These are phyloP conservation scores for Sternarchorhynchus goeldii DNA, from an alignment of 2,797 vertebrate genomes.

Conservation along the genomic window DNA sequence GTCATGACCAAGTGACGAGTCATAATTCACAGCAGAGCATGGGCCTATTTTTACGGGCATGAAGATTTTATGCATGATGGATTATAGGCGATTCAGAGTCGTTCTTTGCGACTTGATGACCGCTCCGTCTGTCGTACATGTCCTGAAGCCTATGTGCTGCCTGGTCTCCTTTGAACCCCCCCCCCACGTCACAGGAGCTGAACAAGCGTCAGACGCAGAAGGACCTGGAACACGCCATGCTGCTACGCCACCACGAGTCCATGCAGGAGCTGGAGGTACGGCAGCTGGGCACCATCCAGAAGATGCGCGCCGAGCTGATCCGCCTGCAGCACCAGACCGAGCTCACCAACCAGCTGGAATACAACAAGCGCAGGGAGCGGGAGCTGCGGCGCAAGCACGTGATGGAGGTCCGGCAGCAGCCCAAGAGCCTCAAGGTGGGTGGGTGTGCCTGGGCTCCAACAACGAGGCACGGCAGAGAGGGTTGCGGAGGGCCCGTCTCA, in stretches of 20 bases:
- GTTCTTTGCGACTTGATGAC: too few relatives aligned
- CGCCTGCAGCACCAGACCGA: conserved; percentile 97
- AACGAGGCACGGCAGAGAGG: too few relatives aligned
- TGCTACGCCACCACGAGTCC: conserved; percentile 96
- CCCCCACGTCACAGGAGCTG: conserved; percentile 42
- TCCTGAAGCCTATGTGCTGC: too few relatives aligned
- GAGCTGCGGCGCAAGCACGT: conserved; percentile 95
- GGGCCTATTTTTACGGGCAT: not conserved
- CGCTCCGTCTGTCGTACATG: too few relatives aligned
- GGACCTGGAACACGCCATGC: conserved; percentile 97
- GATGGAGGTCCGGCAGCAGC: conserved; percentile 98
- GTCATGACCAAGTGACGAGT: not conserved
- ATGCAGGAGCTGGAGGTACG: conserved; percentile 99
- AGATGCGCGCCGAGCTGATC: conserved; percentile 92
- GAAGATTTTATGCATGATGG: too few relatives aligned
- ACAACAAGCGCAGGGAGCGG: conserved; percentile 96
- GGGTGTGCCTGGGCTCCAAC: not conserved
- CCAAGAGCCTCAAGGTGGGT: conserved; percentile 95
- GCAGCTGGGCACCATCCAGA: conserved; percentile 94
- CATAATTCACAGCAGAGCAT: not conserved
- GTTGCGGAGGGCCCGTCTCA: not conserved
- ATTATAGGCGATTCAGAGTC: too few relatives aligned
- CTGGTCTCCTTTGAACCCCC: too few relatives aligned
- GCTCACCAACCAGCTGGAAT: conserved; percentile 99
- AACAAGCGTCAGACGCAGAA: conserved; percentile 82